Base-by-base conservation (phyloP, 2,113 vertebrate genomes). In the Lutjanus erythropterus region DNA sequence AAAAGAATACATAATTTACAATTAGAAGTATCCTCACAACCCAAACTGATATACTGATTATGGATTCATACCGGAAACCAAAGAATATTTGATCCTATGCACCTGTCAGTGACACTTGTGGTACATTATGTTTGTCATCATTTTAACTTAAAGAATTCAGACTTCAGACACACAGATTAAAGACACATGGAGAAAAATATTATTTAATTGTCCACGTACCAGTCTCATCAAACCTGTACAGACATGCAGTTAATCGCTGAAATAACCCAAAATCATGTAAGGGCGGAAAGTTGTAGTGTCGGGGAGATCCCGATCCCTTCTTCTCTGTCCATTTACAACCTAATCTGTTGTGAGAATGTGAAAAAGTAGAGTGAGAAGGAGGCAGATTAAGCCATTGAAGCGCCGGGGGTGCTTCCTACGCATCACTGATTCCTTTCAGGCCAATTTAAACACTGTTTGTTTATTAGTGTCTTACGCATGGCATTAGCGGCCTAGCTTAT, bases 391-490 rank as follows among this genome's bases (percentile, higher is more conserved):
- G 92, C 92, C 86, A 94, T 94, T 94, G 91, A 94, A 92, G 87
- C 81, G 72, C 75, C 61, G 66, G 89, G 87, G 91, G 78, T 87
- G 88, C 87, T 91, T 89, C 86, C 88, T 90, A 92, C 80, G 93
- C 95, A 94, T 93, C 94, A 91, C 81, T 70, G 93, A 80, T 71
- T 91, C 91, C 89, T 94, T 95, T 95, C 94, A 95, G 89, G 81
- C 91, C 89, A 94, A 94, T 96, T 93, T 95, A 95, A 94, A 94
- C 92, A 91, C 87, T 95, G 94, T 95, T 96, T 96, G 95, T 95
- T 96, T 95, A 95, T 95, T 96, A 96, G 94, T 93, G 94, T 91
- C 91, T 95, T 93, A 89, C 81, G 90, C 87, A 53, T 58, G 72
- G 94, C 89, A 93, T 95, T 96, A 94, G 92, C 72, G 82, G 74